phyloP scores from a whole-genome alignment of 2,888 invertebrate species.

The Phortica magna region DNA sequence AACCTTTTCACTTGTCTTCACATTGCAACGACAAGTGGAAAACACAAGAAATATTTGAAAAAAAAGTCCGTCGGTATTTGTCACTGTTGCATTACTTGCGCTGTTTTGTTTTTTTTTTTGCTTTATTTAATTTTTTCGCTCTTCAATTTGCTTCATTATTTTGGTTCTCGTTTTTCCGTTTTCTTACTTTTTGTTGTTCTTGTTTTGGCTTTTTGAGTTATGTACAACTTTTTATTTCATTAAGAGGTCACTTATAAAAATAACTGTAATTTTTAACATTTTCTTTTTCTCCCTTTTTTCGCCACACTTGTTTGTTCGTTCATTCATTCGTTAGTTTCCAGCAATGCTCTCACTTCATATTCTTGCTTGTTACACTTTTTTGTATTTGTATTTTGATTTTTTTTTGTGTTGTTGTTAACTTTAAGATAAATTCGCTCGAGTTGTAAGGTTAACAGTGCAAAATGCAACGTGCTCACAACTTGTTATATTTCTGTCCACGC shows the following conservation, averaged over 20 bases:
- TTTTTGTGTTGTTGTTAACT: constrained; percentile 19
- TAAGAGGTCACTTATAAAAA: constrained; percentile 31
- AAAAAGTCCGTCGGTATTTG: too few species aligned
- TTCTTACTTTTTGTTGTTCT: not conserved
- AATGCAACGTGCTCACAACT: constrained; percentile 6
- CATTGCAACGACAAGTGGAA: too few species aligned
- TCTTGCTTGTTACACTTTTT: not conserved
- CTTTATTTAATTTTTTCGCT: not conserved
- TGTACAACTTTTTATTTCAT: constrained; percentile 26
- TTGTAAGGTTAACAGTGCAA: constrained; percentile 30
- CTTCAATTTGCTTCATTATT: constrained; percentile 4
- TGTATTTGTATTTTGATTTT: constrained; percentile 5
- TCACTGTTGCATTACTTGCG: not conserved
- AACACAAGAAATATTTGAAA: too few species aligned
- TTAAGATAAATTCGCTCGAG: constrained; percentile 30
- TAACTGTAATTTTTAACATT: constrained; percentile 24
- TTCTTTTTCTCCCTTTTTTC: not conserved
- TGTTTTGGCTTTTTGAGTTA: not conserved
- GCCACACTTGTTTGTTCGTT: not conserved
- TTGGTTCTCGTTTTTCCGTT: not conserved
- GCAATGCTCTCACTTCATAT: not conserved
- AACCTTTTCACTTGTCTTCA: too few species aligned
- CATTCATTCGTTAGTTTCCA: constrained; percentile 1
- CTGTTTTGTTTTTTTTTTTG: not conserved
- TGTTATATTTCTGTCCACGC: constrained; percentile 25